These are phyloP conservation scores for Urocynchramus pylzowi DNA, from an alignment of 2,113 vertebrate species.

Conservation along the genomic window DNA sequence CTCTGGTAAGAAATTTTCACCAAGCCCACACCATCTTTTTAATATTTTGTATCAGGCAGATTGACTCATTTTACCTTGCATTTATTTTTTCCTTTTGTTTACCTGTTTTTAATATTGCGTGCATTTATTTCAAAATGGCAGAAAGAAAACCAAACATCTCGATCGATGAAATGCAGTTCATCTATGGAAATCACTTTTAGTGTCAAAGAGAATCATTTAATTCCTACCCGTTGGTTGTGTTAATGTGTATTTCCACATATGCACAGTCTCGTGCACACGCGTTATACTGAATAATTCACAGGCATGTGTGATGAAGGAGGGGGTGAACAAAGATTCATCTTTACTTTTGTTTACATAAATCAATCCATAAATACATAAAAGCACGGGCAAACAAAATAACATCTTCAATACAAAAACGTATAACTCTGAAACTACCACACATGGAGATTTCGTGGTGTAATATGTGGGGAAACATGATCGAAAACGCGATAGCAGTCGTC, in stretches of 20 bases:
- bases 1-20: not conserved
- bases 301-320: not conserved
- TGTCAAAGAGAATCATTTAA: not conserved
- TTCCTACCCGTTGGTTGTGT: not conserved
- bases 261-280: not conserved
- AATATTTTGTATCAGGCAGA: not conserved
- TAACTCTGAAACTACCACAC: constrained; percentile 50
- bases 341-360: constrained; percentile 45
- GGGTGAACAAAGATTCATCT: constrained; percentile 7
- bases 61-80: not conserved
- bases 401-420: not conserved
- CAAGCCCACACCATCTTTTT: not conserved
- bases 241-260: not conserved
- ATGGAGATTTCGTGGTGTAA: constrained; percentile 14
- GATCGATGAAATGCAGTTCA: rapidly evolving
- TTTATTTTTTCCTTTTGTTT: not conserved
- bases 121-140: constrained; percentile 13
- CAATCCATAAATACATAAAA: constrained; percentile 13
- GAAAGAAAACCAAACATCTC: not conserved
- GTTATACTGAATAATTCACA: constrained; percentile 9
- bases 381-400: constrained; percentile 9
- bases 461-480: constrained; percentile 16
- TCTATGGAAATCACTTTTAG: not conserved
- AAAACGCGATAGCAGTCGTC: constrained; percentile 11
- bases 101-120: not conserved